Percentiles rank a stretch among this genome's conserved stretches.
These are phyloP conservation scores for Eurystomus glaucurus DNA, from an alignment of 2,797 vertebrate genomes.

Conservation along the genomic window DNA sequence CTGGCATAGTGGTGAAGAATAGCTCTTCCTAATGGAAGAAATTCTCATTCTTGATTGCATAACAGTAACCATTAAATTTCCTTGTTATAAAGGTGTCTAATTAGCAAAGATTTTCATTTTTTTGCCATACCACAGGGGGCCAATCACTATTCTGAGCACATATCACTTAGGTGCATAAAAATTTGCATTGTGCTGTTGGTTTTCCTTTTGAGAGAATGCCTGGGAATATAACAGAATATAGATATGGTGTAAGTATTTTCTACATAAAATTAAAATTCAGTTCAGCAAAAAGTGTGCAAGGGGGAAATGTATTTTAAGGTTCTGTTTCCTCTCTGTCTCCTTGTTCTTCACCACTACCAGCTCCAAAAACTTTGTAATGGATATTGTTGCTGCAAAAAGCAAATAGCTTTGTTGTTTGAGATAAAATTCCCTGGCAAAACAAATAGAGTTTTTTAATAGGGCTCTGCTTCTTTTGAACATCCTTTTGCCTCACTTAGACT, in stretches of 20 bases:
- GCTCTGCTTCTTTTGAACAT: background rate
- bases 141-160: constrained; percentile 83
- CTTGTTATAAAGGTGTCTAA: constrained; percentile 79
- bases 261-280: constrained; percentile 14
- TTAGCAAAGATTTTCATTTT: constrained; percentile 84
- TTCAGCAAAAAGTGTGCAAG: background rate
- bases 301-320: background rate
- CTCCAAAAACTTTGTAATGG: constrained; percentile 32
- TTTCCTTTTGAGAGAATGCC: constrained; percentile 74
- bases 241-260: constrained; percentile 21
- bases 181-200: constrained; percentile 80
- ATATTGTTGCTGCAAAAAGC: background rate
- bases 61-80: constrained; percentile 79
- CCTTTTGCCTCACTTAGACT: background rate
- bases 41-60: constrained; percentile 61
- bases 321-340: constrained; percentile 21
- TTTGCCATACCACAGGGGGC: constrained; percentile 54
- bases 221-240: constrained; percentile 68
- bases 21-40: constrained; percentile 65
- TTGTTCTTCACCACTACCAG: background rate
- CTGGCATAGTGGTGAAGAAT: constrained; percentile 66
- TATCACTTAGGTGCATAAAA: constrained; percentile 79
- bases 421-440: background rate
- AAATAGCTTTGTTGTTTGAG: background rate
- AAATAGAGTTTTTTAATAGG: background rate